phyloP scores from a whole-genome alignment of 53 echinoderm and acorn worm species.

The Actinopyga echinites region DNA sequence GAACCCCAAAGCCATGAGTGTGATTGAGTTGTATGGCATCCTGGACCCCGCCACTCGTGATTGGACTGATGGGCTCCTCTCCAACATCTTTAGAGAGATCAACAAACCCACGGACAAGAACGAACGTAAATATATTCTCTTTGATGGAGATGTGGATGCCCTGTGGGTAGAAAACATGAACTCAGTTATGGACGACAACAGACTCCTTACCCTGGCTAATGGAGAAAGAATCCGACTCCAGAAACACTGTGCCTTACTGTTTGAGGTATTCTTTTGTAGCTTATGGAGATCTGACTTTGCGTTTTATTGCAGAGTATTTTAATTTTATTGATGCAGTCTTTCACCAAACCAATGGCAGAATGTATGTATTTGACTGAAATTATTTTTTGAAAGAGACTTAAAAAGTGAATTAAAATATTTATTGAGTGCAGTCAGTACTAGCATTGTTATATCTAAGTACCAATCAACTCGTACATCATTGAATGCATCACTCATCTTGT shows the following conservation, averaged over 20 bases:
- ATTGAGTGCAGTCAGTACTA: too few relatives aligned
- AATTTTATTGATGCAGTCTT: too few relatives aligned
- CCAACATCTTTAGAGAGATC: conserved; percentile 99
- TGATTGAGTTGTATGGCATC: conserved; percentile 97
- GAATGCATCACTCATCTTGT: too few relatives aligned
- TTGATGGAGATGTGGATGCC: conserved; percentile 95
- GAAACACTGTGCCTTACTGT: conserved; percentile 96
- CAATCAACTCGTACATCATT: too few relatives aligned
- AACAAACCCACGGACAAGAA: conserved; percentile 97
- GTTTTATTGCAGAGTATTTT: not conserved
- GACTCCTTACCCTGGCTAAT: conserved; percentile 92
- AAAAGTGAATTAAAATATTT: too few relatives aligned
- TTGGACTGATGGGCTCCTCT: conserved; percentile 99
- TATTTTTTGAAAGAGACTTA: too few relatives aligned
- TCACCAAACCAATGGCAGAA: not conserved
- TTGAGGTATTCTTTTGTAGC: conserved; percentile 65
- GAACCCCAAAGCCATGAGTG: conserved; percentile 99
- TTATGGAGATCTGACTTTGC: not conserved
- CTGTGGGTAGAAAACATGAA: conserved; percentile 99
- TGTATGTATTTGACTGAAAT: not conserved
- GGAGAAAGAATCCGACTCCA: conserved; percentile 97
- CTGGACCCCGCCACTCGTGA: conserved; percentile 90
- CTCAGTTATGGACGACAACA: conserved; percentile 98
- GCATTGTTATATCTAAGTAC: too few relatives aligned
- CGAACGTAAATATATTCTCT: conserved; percentile 98